phyloP scores from a whole-genome alignment of 2,888 invertebrate genomes.

The Chirona hameri region DNA sequence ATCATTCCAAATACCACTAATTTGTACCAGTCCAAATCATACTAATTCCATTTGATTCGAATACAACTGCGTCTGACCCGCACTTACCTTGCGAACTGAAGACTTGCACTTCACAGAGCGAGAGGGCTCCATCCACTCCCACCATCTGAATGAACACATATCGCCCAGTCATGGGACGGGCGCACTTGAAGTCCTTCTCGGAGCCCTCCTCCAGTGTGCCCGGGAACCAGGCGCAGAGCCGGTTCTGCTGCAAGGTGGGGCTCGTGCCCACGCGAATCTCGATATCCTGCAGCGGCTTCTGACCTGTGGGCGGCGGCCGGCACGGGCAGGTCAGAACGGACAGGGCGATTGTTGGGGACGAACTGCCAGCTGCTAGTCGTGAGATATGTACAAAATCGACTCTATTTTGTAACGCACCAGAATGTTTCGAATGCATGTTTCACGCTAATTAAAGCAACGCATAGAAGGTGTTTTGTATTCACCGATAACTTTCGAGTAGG shows the following conservation, averaged over 20 bases:
- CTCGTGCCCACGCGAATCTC: conserved; percentile 72
- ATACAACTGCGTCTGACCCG: neutral
- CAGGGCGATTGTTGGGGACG: neutral
- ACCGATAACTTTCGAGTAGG: too few species aligned
- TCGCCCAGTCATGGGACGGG: conserved; percentile 76
- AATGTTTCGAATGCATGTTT: too few species aligned
- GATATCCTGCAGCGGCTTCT: conserved; percentile 80
- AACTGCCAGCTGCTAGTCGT: neutral
- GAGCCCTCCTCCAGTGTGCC: conserved; percentile 69
- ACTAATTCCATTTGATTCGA: too few species aligned
- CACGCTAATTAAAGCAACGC: too few species aligned
- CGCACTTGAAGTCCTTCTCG: conserved; percentile 84
- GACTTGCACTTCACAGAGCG: conserved; percentile 86
- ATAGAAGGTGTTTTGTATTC: too few species aligned
- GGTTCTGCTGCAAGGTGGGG: conserved; percentile 78
- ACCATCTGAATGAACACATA: conserved; percentile 85
- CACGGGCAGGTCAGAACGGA: neutral
- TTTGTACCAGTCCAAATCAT: too few species aligned
- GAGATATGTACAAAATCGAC: too few species aligned
- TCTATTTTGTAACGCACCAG: too few species aligned
- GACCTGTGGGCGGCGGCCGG: conserved; percentile 54
- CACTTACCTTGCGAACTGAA: conserved; percentile 79
- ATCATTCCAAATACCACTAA: too few species aligned
- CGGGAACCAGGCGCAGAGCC: conserved; percentile 89
- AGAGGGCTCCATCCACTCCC: conserved; percentile 83